phyloP scores from a whole-genome alignment of 2,113 vertebrate genomes.

The Nestor notabilis region DNA sequence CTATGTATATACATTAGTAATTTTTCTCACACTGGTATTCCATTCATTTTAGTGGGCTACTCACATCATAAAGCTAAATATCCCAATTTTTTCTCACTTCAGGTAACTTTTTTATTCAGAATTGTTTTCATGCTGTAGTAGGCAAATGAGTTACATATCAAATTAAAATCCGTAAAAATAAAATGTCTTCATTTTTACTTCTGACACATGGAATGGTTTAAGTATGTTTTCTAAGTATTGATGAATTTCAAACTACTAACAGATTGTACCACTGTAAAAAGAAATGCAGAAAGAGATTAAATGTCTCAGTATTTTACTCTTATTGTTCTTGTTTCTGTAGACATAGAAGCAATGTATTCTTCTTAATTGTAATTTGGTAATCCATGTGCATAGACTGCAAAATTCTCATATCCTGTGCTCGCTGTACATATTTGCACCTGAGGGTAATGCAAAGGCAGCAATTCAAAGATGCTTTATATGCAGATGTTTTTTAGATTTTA shows the following conservation, averaged over 20 bases:
- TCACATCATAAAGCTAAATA: background rate
- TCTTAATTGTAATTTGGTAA: background rate
- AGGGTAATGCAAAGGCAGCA: slow-evolving; percentile 80
- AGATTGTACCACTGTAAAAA: background rate
- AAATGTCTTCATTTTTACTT: background rate
- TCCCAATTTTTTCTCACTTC: background rate
- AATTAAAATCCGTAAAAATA: background rate
- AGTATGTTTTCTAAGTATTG: background rate
- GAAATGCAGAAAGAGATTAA: background rate
- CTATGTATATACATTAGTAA: background rate
- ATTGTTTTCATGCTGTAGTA: background rate
- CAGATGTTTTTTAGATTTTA: slow-evolving; percentile 15
- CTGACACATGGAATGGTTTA: background rate
- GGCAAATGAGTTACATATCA: background rate
- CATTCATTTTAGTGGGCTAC: background rate
- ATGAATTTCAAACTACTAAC: background rate
- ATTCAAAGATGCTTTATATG: slow-evolving; percentile 16
- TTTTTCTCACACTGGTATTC: background rate
- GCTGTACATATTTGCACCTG: background rate
- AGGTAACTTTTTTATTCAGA: background rate
- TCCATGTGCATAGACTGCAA: background rate
- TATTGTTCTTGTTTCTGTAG: background rate
- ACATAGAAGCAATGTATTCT: background rate
- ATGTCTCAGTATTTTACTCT: background rate
- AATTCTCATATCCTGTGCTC: background rate